Conservation (phyloP, 2,797 vertebrate genomes). For the Pogonophryne albipinna region DNA sequence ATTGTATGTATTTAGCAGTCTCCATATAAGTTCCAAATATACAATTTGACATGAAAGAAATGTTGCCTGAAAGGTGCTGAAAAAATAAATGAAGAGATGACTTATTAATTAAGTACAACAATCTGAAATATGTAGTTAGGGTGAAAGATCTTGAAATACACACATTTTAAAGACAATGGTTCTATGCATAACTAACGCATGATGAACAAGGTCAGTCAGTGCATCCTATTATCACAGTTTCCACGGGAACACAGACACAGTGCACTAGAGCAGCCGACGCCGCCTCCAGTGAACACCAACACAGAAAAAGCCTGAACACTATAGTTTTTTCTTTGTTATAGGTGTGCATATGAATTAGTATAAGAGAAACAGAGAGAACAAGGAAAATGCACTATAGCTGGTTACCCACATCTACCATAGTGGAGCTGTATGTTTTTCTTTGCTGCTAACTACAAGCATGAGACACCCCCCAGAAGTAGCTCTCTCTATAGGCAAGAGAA, state of each 20-base stretch:
- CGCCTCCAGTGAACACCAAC: constrained; percentile 66
- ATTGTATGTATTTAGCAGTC: too few relatives aligned
- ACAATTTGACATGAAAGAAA: neutral
- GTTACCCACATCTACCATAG: neutral
- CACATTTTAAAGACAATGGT: constrained; percentile 5
- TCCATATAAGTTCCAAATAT: neutral
- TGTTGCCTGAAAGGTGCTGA: constrained; percentile 2
- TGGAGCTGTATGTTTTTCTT: constrained; percentile 11
- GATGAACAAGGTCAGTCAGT: constrained; percentile 63
- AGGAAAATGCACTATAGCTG: neutral
- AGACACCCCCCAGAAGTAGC: constrained; percentile 6
- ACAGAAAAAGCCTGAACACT: constrained; percentile 43
- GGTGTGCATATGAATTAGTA: constrained; percentile 31
- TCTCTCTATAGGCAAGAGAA: neutral
- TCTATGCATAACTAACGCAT: constrained; percentile 45
- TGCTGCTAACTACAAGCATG: constrained; percentile 24
- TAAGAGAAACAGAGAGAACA: neutral
- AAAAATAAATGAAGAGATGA: constrained; percentile 4
- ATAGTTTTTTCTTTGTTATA: constrained; percentile 15
- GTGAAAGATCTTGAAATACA: constrained; percentile 7
- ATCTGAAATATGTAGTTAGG: neutral
- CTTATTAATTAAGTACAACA: neutral
- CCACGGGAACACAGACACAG: constrained; percentile 72
- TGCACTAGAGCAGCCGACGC: constrained; percentile 45
- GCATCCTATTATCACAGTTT: constrained; percentile 70